Evolutionary conservation across 2,888 invertebrate species (phyloP), one percentile per base, ranked within the genome.

Genomic region (Andrena fulva): DNA sequence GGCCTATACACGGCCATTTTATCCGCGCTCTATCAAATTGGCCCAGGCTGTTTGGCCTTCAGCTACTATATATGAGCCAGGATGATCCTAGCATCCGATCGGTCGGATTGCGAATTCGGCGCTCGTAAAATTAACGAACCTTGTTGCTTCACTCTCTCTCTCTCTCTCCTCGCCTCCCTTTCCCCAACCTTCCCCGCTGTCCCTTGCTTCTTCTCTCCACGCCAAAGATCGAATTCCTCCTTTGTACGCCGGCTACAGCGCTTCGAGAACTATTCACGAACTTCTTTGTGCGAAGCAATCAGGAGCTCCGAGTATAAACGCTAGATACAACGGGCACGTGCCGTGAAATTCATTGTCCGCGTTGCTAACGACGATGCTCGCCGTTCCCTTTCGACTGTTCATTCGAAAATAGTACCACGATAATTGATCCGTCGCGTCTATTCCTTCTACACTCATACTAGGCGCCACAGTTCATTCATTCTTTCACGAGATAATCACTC

Each of bases 111-210:
- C 89, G 89, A 91, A 91, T 90, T 87, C 90, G 89, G 89, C 77
- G 89, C 90, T 88, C 86, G 88, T 88, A 89, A 91, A 90, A 90
- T 92, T 92, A 92, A 91, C 89, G 90, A 90, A 90, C 85, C 84
- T 85, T 77, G 84, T 80, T 78, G 81, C 75, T 84, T 77, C 68
- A 24, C 75, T 63, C 50, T 69, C 52, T 12, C 50, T 27, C 29
- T 10, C 48, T 27, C 31, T 6, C 20, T 35, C 60, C 8, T 64
- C 24, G 27, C 42, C 70, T 31, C 54, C 12, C 27, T 27, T 56
- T 5, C 42, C 56, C 4, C 10, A 24, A 24, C 54, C 42, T 71
- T 56, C 75, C 60, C 66, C 62, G 35, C 75, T 87, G 78, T 85
- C 85, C 76, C 81, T 77, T 78, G 75, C 68, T 85, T 83, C 80